These are phyloP conservation scores for Pseudococcus longispinus DNA, from an alignment of 2,888 invertebrate species.

Conservation along the genomic window DNA sequence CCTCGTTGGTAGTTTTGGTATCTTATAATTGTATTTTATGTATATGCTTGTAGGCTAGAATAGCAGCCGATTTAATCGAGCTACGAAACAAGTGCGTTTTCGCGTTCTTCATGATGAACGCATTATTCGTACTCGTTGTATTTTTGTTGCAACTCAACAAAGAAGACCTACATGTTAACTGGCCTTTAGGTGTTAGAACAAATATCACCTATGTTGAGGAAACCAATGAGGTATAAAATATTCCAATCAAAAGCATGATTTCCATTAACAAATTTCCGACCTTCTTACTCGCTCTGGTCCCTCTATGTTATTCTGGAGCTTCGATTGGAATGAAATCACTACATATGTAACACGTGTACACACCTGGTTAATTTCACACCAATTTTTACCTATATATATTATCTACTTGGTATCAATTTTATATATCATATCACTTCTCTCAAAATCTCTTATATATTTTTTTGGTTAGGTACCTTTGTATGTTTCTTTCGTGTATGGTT, in stretches of 20 bases:
- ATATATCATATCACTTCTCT: not conserved
- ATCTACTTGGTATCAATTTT: not conserved
- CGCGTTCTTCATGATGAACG: conserved; percentile 99
- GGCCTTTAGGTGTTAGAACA: conserved; percentile 94
- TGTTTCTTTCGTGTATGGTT: not conserved
- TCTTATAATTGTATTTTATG: conserved; percentile 42
- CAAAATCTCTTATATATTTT: not conserved
- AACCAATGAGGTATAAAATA: conserved; percentile 79
- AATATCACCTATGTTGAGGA: conserved; percentile 94
- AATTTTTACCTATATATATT: not conserved
- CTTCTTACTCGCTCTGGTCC: not conserved
- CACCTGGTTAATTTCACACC: conserved; percentile 5
- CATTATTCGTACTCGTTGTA: conserved; percentile 97
- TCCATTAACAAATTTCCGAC: conserved; percentile 20
- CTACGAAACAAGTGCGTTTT: conserved; percentile 96
- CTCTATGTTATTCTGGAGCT: not conserved
- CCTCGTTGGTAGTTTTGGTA: conserved; percentile 50
- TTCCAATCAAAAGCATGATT: conserved; percentile 50
- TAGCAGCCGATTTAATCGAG: conserved; percentile 89
- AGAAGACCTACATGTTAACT: conserved; percentile 96
- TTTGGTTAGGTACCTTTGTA: not conserved
- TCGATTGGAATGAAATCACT: conserved; percentile 29
- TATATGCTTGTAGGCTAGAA: conserved; percentile 73
- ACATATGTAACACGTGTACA: conserved; percentile 34
- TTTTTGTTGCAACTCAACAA: conserved; percentile 99